Percentiles rank a stretch among this genome's conserved stretches.
phyloP scores from a whole-genome alignment of 2,113 vertebrate species.

The Gallinago media region DNA sequence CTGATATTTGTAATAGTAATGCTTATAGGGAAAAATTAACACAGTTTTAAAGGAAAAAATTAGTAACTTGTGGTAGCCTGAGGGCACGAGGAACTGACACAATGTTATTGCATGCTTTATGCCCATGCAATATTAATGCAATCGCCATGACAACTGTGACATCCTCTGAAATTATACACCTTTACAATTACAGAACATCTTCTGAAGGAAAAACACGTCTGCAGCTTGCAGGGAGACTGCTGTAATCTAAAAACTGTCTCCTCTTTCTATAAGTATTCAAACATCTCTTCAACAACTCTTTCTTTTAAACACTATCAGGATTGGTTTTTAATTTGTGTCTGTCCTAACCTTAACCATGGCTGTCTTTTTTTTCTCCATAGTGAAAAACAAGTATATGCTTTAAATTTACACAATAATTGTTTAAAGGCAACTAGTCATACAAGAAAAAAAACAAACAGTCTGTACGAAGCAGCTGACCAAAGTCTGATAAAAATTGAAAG shows the following conservation, averaged over 20 bases:
- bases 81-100: constrained; percentile 54
- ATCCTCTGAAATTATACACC: constrained; percentile 68
- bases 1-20: neutral
- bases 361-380: neutral
- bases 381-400: neutral
- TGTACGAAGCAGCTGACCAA: neutral
- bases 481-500: neutral
- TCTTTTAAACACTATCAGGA: neutral
- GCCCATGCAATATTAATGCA: constrained; percentile 66
- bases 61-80: constrained; percentile 34
- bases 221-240: neutral
- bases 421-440: neutral
- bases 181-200: constrained; percentile 52
- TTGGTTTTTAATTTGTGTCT: neutral
- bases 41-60: constrained; percentile 32
- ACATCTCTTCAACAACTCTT: neutral
- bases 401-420: neutral
- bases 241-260: neutral
- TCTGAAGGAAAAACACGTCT: constrained; percentile 48
- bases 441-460: neutral
- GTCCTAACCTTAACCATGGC: neutral
- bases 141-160: constrained; percentile 75
- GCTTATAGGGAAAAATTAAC: neutral
- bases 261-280: neutral
- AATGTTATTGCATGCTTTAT: constrained; percentile 34